These are phyloP conservation scores for Halictus ligatus DNA, from an alignment of 2,888 invertebrate genomes.

Conservation along the genomic window DNA sequence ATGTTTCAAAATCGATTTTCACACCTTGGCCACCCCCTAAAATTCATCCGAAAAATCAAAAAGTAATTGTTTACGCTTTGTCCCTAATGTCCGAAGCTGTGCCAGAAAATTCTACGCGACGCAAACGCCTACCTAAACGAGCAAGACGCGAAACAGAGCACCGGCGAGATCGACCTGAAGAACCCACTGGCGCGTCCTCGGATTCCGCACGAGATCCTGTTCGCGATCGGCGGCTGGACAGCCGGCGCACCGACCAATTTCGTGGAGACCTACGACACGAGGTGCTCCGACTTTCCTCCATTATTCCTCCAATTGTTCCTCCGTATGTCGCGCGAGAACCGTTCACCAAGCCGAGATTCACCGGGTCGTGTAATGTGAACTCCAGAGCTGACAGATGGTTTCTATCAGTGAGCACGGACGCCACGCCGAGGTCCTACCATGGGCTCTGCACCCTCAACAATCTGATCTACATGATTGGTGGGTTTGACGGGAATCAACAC, in stretches of 20 bases:
- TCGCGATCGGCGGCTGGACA: conserved; percentile 94
- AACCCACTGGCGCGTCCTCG: conserved; percentile 89
- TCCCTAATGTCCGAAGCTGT: conserved; percentile 83
- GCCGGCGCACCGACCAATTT: conserved; percentile 94
- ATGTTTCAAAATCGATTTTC: background rate
- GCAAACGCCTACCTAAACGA: conserved; percentile 86
- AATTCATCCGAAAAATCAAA: too few species aligned
- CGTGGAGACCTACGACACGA: conserved; percentile 91
- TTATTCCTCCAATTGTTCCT: background rate
- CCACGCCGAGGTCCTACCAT: conserved; percentile 91
- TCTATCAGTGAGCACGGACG: conserved; percentile 88
- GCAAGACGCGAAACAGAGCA: conserved; percentile 81
- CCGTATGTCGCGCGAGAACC: conserved; percentile 9
- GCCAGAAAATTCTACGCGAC: conserved; percentile 86
- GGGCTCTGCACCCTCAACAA: conserved; percentile 90
- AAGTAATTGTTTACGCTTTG: background rate
- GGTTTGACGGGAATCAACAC: conserved; percentile 92
- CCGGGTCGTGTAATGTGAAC: conserved; percentile 52
- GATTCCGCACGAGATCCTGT: conserved; percentile 91
- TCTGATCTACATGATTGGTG: conserved; percentile 92
- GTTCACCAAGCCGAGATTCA: conserved; percentile 31
- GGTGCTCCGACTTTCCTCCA: conserved; percentile 83
- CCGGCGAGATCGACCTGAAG: conserved; percentile 85
- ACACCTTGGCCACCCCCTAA: too few species aligned
- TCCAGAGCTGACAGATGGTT: conserved; percentile 91